phyloP scores from a whole-genome alignment of 2,888 invertebrate genomes.

The Heliconius aoede region DNA sequence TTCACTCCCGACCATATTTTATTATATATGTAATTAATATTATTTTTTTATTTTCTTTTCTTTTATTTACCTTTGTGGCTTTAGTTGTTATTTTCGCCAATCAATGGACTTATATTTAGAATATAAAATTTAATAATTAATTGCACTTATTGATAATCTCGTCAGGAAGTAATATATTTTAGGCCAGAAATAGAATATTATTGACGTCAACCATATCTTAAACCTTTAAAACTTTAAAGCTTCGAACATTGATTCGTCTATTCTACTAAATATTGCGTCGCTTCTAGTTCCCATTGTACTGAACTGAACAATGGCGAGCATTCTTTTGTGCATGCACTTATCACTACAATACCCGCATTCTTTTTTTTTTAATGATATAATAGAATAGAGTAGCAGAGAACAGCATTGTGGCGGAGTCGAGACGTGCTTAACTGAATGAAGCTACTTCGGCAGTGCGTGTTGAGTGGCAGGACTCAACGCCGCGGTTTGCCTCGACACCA shows the following conservation, averaged over 20 bases:
- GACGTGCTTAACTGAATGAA: background rate
- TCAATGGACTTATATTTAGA: background rate
- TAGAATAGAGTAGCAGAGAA: conserved; percentile 15
- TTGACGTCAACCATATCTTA: too few relatives aligned
- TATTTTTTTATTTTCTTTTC: background rate
- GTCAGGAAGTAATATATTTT: background rate
- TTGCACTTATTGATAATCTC: background rate
- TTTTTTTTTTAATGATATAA: conserved; percentile 28
- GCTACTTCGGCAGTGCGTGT: too few relatives aligned
- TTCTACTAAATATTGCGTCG: conserved; percentile 14
- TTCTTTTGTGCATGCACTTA: conserved; percentile 31
- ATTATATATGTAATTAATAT: background rate
- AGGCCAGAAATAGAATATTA: too few relatives aligned
- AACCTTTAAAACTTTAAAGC: background rate
- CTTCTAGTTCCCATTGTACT: conserved; percentile 27
- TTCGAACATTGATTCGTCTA: background rate
- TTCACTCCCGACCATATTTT: too few relatives aligned
- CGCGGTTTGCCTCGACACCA: too few relatives aligned
- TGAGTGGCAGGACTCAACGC: too few relatives aligned
- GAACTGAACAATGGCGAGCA: conserved; percentile 27
- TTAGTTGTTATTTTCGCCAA: background rate
- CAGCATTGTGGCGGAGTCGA: background rate
- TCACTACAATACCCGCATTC: conserved; percentile 34
- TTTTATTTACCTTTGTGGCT: background rate
- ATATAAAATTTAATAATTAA: background rate